These are phyloP conservation scores for Drosophila sturtevanti DNA, from an alignment of 1,140 invertebrate genomes.

Conservation along the genomic window DNA sequence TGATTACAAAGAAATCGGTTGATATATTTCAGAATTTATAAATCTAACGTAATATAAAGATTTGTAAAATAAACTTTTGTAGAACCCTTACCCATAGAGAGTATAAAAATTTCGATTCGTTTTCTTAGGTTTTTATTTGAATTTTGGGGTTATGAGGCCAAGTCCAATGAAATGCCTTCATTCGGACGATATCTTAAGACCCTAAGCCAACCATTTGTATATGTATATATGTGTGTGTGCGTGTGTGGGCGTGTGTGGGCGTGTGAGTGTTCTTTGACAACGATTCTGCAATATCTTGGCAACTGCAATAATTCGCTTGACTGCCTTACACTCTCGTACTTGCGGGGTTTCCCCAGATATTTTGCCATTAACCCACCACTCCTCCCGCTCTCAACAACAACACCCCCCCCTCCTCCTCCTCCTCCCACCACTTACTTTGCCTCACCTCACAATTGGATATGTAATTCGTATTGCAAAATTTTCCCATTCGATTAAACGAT, in stretches of 20 bases:
- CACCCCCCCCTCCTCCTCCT: neutral
- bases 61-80: too few species aligned
- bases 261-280: neutral
- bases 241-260: neutral
- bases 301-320: slow-evolving; percentile 24
- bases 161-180: slow-evolving; percentile 16
- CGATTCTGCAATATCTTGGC: slow-evolving; percentile 19
- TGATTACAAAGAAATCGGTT: too few species aligned
- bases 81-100: too few species aligned
- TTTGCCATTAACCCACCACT: neutral
- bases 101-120: neutral
- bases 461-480: neutral
- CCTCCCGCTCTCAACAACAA: neutral
- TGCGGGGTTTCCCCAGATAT: slow-evolving; percentile 12
- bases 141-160: slow-evolving; percentile 18
- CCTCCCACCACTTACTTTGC: neutral
- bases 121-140: neutral
- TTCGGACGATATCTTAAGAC: slow-evolving; percentile 7
- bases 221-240: neutral
- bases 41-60: too few species aligned
- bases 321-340: slow-evolving; percentile 17
- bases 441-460: neutral
- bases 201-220: neutral
- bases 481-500: slow-evolving; percentile 8
- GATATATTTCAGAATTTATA: too few species aligned